Base-by-base conservation (phyloP, 2,888 invertebrate species). In the Coelinius sp. region DNA sequence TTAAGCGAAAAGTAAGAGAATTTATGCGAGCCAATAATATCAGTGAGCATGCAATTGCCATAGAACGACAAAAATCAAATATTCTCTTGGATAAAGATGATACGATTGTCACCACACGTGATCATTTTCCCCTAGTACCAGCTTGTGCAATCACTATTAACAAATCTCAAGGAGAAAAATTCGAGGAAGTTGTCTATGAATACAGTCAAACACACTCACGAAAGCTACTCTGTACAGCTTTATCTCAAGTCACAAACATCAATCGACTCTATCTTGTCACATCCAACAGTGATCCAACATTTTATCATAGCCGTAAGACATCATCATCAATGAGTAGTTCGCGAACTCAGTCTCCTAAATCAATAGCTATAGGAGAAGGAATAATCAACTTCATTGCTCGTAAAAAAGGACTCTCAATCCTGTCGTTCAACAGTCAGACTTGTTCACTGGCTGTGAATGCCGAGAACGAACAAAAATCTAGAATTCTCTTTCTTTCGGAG, bases 181-280 rank as follows among this genome's bases (percentile, higher is more conserved):
- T 68, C 41, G 31, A 65, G 31, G 52, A 70, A 49, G 44, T 75
- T 31, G 74, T 74, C 20, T 76, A 72, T 46, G 49, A 68, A 46
- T 76, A 74, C 44, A 53, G 70, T 12, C 59, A 35, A 65, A 62
- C 7, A 8, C 75, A 73, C 35, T 12, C 68, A 12, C 73, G 63
- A 31, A 56, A 68, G 35, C 44, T 75, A 12, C 69, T 81, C 27
- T 81, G 82, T 71, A 79, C 82, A 35, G 82, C 82, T 6, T 56
- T 82, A 68, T 80, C 79, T 41, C 64, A 78, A 67, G 79, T 79
- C 22, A 78, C 77, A n/a, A 76, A 63, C 69, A 64, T 78, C 10
- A 70, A 75, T 59, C 75, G 74, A 35, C 70, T 80, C 12, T 77
- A 67, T 62, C 75, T 75, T 52, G 49, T 69, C 2, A 14, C 73